These are phyloP conservation scores for Percina caprodes DNA, from an alignment of 2,113 vertebrate genomes.

Conservation along the genomic window DNA sequence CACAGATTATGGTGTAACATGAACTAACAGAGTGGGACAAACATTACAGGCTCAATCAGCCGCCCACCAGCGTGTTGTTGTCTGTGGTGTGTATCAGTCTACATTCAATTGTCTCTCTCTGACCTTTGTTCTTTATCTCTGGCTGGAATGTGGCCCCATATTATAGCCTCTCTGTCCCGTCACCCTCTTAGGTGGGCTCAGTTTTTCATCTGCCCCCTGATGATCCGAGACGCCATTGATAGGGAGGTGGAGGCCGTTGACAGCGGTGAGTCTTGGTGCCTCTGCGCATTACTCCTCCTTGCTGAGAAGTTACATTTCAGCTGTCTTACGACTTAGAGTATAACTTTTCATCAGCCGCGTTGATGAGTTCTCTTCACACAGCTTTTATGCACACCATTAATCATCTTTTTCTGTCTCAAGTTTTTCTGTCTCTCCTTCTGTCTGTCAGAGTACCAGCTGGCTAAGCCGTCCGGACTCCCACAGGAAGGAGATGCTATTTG, in stretches of 20 bases:
- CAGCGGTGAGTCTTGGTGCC: constrained; percentile 88
- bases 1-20: background rate
- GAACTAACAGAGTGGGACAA: background rate
- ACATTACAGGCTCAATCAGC: constrained; percentile 29
- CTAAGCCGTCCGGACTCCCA: constrained; percentile 95
- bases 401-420: constrained; percentile 1
- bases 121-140: constrained; percentile 8
- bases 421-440: constrained; percentile 28
- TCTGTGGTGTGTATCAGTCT: constrained; percentile 18
- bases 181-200: constrained; percentile 91
- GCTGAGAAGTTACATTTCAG: constrained; percentile 13
- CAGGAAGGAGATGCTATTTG: constrained; percentile 98
- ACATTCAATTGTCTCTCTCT: constrained; percentile 41
- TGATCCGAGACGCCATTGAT: constrained; percentile 97
- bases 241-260: constrained; percentile 98
- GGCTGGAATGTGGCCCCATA: constrained; percentile 2
- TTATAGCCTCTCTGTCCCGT: constrained; percentile 20
- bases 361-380: constrained; percentile 2
- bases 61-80: background rate
- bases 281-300: background rate
- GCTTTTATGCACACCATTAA: constrained; percentile 12
- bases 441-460: constrained; percentile 93
- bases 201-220: constrained; percentile 96
- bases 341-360: background rate
- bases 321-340: background rate